These are phyloP conservation scores for Rhyacophila evoluta DNA, from an alignment of 2,888 invertebrate species.

Conservation along the genomic window DNA sequence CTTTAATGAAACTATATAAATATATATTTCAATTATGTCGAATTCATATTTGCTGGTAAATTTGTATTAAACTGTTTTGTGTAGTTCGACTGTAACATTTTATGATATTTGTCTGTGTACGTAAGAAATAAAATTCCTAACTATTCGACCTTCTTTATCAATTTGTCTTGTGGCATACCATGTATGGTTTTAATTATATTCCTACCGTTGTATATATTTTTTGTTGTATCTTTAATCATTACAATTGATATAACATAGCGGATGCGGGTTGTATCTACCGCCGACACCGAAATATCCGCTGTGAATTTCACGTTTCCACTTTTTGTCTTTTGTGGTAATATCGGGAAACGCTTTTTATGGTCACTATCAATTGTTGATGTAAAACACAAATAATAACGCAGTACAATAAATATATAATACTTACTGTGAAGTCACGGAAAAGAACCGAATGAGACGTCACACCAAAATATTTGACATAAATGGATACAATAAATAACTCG, in stretches of 20 bases:
- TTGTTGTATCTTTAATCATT: too few species aligned
- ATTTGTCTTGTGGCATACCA: background rate
- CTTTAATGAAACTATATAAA: too few species aligned
- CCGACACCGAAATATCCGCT: background rate
- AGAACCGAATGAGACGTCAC: too few species aligned
- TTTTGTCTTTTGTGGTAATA: background rate
- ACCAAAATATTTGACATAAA: too few species aligned
- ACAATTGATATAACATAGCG: background rate
- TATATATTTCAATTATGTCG: too few species aligned
- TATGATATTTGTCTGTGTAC: too few species aligned
- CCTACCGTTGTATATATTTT: background rate
- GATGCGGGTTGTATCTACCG: background rate
- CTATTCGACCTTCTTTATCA: background rate
- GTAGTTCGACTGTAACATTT: too few species aligned
- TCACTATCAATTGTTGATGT: background rate
- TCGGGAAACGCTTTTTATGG: background rate
- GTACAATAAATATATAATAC: too few species aligned
- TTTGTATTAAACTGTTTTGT: too few species aligned
- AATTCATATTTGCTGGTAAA: too few species aligned
- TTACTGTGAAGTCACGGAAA: background rate
- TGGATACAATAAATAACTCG: too few species aligned
- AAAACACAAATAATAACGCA: background rate
- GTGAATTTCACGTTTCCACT: background rate
- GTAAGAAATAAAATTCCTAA: background rate
- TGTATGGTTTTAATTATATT: background rate